Conservation (phyloP, 2,797 vertebrate genomes). For the Caiman crocodilus region DNA sequence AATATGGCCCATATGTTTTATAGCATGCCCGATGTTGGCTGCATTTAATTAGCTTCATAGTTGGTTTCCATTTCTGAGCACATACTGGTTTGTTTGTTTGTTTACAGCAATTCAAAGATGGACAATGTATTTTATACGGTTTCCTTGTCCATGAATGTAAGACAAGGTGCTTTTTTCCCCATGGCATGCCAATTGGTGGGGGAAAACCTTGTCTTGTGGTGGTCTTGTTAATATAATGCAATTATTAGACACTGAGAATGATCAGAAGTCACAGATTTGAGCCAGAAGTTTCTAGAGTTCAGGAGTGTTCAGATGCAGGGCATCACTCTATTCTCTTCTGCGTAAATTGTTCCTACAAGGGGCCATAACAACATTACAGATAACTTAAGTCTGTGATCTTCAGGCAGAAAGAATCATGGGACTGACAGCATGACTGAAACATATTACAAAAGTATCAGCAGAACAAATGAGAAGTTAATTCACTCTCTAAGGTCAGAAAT, state of each 20-base stretch:
- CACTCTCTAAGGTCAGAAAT: conserved; percentile 14
- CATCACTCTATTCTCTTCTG: conserved; percentile 43
- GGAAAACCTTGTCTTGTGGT: background rate
- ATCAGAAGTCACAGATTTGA: conserved; percentile 22
- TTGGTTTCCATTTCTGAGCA: no score
- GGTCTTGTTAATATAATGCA: conserved; percentile 1
- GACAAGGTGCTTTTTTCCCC: no score
- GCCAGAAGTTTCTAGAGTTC: conserved; percentile 14
- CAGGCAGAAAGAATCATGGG: conserved; percentile 62
- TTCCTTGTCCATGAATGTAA: no score
- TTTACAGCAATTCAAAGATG: no score
- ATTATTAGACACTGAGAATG: conserved; percentile 2
- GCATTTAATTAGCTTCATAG: no score
- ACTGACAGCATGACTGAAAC: conserved; percentile 62
- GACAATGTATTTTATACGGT: no score
- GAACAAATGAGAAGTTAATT: conserved; percentile 50
- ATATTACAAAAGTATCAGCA: conserved; percentile 63
- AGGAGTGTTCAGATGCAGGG: conserved; percentile 13
- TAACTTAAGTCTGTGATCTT: background rate
- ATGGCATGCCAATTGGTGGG: no score
- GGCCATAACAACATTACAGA: background rate
- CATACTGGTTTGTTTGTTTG: no score
- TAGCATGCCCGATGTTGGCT: no score
- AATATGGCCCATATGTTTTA: no score
- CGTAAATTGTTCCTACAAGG: conserved; percentile 60